Percentiles rank a stretch among this genome's conserved stretches.
These are phyloP conservation scores for Phyllostomus discolor DNA, from an alignment of 2,113 vertebrate genomes.

Conservation along the genomic window DNA sequence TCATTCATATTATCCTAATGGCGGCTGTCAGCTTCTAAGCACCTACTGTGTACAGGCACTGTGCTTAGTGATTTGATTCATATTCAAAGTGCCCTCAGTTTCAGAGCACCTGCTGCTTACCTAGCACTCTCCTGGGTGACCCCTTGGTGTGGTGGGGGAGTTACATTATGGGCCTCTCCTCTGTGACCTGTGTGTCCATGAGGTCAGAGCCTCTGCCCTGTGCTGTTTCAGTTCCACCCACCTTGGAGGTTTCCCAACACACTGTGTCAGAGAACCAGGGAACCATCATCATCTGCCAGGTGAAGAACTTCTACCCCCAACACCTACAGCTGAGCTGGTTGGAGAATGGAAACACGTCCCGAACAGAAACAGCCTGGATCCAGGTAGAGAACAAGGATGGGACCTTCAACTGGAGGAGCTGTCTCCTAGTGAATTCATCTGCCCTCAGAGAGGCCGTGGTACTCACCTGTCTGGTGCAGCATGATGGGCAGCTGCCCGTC, in stretches of 20 bases:
- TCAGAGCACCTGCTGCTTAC: too few relatives aligned
- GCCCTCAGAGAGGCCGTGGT: neutral
- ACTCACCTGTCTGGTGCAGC: conserved; percentile 15
- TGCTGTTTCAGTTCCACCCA: conserved; percentile 70
- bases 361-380: accelerated
- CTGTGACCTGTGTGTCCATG: neutral
- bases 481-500: accelerated
- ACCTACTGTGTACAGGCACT: neutral
- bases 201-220: conserved; percentile 27
- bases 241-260: accelerated
- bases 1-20: neutral
- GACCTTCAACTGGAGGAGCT: neutral
- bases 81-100: neutral
- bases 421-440: neutral
- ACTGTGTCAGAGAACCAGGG: neutral
- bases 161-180: neutral
- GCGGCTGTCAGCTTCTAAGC: neutral
- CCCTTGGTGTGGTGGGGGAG: neutral
- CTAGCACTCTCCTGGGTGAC: too few relatives aligned
- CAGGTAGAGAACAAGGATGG: conserved; percentile 25
- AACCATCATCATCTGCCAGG: neutral
- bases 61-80: neutral
- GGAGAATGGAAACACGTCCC: neutral
- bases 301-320: conserved; percentile 14
- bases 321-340: conserved; percentile 25